phyloP scores from a whole-genome alignment of 1,140 invertebrate genomes.

The Dinoponera quadriceps region DNA sequence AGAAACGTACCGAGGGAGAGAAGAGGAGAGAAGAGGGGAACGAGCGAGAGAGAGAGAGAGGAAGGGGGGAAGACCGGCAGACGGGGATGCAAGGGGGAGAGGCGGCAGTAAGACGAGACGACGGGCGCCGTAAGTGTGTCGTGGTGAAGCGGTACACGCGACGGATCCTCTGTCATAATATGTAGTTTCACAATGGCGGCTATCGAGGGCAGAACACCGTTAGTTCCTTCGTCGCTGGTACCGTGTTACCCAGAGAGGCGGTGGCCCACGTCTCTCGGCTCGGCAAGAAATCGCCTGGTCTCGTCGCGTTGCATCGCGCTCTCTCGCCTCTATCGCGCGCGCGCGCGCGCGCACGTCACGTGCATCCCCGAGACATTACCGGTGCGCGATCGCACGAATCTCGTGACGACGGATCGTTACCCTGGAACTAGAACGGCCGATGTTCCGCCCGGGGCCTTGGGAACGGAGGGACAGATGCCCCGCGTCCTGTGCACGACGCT shows the following conservation, averaged over 20 bases:
- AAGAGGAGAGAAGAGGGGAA: constrained; percentile 14
- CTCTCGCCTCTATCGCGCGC: background rate
- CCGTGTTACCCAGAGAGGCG: constrained; percentile 78
- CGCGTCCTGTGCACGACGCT: background rate
- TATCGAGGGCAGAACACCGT: constrained; percentile 85
- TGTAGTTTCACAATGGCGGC: constrained; percentile 84
- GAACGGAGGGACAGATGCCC: constrained; percentile 14
- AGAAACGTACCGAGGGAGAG: constrained; percentile 12
- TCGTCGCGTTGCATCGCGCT: background rate
- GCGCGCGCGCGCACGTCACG: constrained; percentile 17
- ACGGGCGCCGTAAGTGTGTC: constrained; percentile 76
- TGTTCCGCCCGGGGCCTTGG: constrained; percentile 11
- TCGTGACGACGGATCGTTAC: constrained; percentile 9
- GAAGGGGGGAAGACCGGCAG: constrained; percentile 1
- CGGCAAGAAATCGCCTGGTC: constrained; percentile 56
- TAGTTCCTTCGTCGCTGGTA: constrained; percentile 81
- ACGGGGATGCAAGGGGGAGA: constrained; percentile 45
- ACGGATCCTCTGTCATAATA: constrained; percentile 83
- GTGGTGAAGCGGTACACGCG: constrained; percentile 82
- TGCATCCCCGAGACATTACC: constrained; percentile 41
- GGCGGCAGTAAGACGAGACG: constrained; percentile 62
- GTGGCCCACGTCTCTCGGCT: constrained; percentile 30
- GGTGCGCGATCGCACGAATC: constrained; percentile 20
- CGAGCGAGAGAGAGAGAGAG: constrained; percentile 18
- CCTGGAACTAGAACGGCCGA: constrained; percentile 16